Conservation (phyloP, 2,797 vertebrate genomes). For the Pangasius sanitwongsei region DNA sequence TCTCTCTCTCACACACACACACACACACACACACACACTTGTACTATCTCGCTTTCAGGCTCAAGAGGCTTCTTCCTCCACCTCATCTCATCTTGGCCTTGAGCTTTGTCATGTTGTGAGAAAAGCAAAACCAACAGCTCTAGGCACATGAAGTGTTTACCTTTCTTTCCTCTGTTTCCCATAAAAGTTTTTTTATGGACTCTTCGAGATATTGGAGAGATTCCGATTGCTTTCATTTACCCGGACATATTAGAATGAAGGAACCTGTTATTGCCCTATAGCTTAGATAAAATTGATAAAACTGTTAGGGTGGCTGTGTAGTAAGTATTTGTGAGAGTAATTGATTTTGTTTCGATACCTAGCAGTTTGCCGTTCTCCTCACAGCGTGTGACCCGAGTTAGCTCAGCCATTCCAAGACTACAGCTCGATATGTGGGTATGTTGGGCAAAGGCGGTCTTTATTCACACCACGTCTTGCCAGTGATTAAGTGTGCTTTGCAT, state of each 20-base stretch:
- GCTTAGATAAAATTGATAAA: conserved; percentile 53
- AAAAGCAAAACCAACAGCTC: conserved; percentile 16
- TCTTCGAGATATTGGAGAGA: background rate
- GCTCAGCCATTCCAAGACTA: background rate
- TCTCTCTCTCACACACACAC: background rate
- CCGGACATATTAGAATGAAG: conserved; percentile 67
- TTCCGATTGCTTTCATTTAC: conserved; percentile 67
- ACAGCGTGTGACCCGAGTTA: conserved; percentile 47
- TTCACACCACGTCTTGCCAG: conserved; percentile 61
- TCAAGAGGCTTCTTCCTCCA: conserved; percentile 50
- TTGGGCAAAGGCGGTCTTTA: conserved; percentile 34
- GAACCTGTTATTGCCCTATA: conserved; percentile 70
- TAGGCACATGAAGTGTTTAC: conserved; percentile 27
- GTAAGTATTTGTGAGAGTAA: background rate
- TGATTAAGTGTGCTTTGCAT: conserved; percentile 51
- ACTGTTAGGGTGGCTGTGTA: background rate
- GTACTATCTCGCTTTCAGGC: conserved; percentile 15
- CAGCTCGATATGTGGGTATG: conserved; percentile 20
- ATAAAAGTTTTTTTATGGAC: background rate
- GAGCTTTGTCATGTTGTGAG: conserved; percentile 51
- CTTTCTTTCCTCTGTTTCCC: background rate
- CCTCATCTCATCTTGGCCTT: conserved; percentile 59
- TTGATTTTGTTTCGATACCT: conserved; percentile 1
- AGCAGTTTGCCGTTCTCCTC: conserved; percentile 66
- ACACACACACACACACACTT: background rate